Base-by-base conservation (phyloP, 35 echinoderm and acorn worm genomes). In the Ptychodera flava region DNA sequence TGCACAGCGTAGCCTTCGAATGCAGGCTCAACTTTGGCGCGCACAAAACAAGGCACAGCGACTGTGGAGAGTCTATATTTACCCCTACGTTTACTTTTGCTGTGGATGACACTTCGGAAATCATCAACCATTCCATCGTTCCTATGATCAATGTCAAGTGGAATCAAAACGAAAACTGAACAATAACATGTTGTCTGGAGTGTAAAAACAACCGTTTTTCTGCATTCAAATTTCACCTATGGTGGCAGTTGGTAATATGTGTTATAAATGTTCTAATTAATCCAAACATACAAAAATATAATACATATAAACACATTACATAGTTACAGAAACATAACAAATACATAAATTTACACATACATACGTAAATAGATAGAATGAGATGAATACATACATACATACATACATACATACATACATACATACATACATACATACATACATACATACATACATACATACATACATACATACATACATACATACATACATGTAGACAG, bases 391-490 rank as follows among this genome's bases (percentile, higher is more conserved):
- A 64, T 64, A 64, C 45, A 64, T 64, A 64, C 45, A 64, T 64
- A 64, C 45, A 64, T 64, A 64, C 45, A 64, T 64, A 64, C 45
- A 64, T 64, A 64, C 45, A 64, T 64, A 64, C 45, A 64, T 64
- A 64, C 45, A 64, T 64, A 64, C 45, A 64, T 22, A 64, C 45
- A 64, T 22, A 64, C 45, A 64, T 22, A 64, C 45, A 64, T 22
- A 64, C 45, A 64, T 22, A 64, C 45, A 64, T 22, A 64, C 45
- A 64, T 22, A 64, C 45, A 64, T 22, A 64, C 45, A 64, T 64
- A 64, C 45, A 64, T 64, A 64, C 45, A 64, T 64, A 64, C 45
- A 64, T 64, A 64, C 45, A 64, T 64, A 64, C 45, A 64, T 64
- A 64, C 45, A 64, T 64, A 64, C 45, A 64, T 64, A 64, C 45